Conservation (phyloP, 1,140 invertebrate species). For the Ceratina calcarata region DNA sequence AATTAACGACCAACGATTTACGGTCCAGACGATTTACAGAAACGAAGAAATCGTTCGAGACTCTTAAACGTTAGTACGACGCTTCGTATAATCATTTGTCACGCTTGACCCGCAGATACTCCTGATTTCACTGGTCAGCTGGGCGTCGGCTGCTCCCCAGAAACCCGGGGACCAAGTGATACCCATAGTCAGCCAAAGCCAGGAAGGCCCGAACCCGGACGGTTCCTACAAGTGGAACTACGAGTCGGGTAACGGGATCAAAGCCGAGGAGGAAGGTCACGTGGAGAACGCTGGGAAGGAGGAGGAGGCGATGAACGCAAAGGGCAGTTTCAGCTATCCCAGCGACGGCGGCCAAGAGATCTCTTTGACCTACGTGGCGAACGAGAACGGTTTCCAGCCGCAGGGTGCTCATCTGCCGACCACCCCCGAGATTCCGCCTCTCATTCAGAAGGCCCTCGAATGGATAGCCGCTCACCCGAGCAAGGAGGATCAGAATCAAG, state of each 20-base stretch:
- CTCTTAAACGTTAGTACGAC: no score
- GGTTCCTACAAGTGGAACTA: conserved; percentile 78
- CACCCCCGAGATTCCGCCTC: conserved; percentile 75
- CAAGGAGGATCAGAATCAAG: conserved; percentile 62
- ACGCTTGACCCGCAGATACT: conserved; percentile 32
- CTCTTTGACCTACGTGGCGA: conserved; percentile 80
- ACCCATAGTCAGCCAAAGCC: conserved; percentile 70
- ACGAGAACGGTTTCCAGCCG: conserved; percentile 81
- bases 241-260: conserved; percentile 79
- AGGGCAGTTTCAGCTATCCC: conserved; percentile 77
- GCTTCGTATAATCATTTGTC: no score
- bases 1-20: no score
- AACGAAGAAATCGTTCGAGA: no score
- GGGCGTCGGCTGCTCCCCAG: conserved; percentile 41
- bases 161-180: conserved; percentile 58
- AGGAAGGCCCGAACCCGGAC: conserved; percentile 67
- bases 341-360: conserved; percentile 79
- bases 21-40: no score
- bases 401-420: conserved; percentile 78
- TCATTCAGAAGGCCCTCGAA: conserved; percentile 70
- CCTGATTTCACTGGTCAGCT: conserved; percentile 47
- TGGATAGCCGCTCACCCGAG: conserved; percentile 74
- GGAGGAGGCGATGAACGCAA: conserved; percentile 67
- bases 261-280: conserved; percentile 71
- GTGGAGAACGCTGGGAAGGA: conserved; percentile 76